Evolutionary conservation across 2,113 vertebrate species (phyloP).

Genomic region (Caranx melampygus): DNA sequence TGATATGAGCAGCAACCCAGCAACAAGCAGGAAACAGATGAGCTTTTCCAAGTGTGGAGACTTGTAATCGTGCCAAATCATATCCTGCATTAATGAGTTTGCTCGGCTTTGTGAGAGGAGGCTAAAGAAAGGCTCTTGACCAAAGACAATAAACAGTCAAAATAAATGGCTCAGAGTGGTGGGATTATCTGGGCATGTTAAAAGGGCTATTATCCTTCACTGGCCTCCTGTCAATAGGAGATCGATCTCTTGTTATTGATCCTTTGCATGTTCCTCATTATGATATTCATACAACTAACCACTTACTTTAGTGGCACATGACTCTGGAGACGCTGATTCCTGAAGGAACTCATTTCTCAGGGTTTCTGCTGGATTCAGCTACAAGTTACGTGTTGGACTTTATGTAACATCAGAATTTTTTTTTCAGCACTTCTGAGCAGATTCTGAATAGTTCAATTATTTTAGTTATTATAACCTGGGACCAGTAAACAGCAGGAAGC

Average conservation of each 20-base stretch:
- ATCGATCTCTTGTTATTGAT: constrained; percentile 2
- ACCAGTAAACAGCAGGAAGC: no score
- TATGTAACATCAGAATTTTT: no score
- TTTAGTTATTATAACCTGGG: no score
- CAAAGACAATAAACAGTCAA: background rate
- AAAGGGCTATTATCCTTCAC: background rate
- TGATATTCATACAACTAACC: background rate
- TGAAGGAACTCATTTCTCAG: background rate
- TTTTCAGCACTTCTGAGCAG: no score
- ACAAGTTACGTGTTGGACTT: background rate
- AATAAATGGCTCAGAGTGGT: background rate
- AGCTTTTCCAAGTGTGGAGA: background rate
- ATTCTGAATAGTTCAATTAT: no score
- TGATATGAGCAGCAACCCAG: constrained; percentile 15
- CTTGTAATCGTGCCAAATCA: background rate
- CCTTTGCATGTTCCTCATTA: background rate
- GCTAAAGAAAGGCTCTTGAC: background rate
- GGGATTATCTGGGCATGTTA: background rate
- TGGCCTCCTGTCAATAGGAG: background rate
- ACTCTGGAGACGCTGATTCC: background rate
- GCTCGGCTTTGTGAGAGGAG: background rate
- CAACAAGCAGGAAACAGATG: background rate
- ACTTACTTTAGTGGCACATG: background rate
- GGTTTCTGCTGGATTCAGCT: background rate
- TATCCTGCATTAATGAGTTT: background rate